phyloP scores from a whole-genome alignment of 2,888 invertebrate genomes.

The Morpho deidamia region DNA sequence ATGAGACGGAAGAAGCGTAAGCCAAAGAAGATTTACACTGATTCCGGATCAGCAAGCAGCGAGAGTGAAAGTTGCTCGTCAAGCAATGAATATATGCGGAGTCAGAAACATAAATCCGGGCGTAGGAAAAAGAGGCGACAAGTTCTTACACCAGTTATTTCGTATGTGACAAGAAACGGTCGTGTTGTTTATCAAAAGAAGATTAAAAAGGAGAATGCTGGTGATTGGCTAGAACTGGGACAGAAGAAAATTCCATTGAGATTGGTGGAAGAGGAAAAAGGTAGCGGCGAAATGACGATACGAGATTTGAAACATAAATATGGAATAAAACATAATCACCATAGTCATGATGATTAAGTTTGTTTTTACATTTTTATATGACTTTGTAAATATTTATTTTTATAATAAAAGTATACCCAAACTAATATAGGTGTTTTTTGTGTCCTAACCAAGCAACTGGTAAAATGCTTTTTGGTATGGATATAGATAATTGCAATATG shows the following conservation, averaged over 20 bases:
- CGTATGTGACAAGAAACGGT: constrained; percentile 61
- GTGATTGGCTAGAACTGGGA: constrained; percentile 52
- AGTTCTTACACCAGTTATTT: constrained; percentile 60
- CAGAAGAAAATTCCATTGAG: constrained; percentile 25
- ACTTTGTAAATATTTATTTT: neutral
- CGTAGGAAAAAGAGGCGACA: constrained; percentile 31
- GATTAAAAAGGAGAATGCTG: constrained; percentile 54
- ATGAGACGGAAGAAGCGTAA: constrained; percentile 29
- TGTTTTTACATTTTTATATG: neutral
- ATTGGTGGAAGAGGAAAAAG: constrained; percentile 21
- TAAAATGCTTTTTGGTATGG: too few species aligned
- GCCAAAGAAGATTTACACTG: constrained; percentile 26
- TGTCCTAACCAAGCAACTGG: too few species aligned
- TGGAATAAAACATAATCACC: constrained; percentile 20
- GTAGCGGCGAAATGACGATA: constrained; percentile 28
- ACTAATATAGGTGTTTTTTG: too few species aligned
- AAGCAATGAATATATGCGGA: constrained; percentile 23
- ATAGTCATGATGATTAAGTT: constrained; percentile 12
- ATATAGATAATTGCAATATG: too few species aligned
- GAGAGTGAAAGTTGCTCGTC: constrained; percentile 24
- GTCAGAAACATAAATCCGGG: constrained; percentile 9
- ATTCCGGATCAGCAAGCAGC: constrained; percentile 20
- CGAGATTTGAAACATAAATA: constrained; percentile 27
- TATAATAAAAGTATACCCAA: too few species aligned
- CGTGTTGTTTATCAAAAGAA: constrained; percentile 63